Base-by-base conservation (phyloP, 1,140 invertebrate species). In the Harpegnathos saltator region DNA sequence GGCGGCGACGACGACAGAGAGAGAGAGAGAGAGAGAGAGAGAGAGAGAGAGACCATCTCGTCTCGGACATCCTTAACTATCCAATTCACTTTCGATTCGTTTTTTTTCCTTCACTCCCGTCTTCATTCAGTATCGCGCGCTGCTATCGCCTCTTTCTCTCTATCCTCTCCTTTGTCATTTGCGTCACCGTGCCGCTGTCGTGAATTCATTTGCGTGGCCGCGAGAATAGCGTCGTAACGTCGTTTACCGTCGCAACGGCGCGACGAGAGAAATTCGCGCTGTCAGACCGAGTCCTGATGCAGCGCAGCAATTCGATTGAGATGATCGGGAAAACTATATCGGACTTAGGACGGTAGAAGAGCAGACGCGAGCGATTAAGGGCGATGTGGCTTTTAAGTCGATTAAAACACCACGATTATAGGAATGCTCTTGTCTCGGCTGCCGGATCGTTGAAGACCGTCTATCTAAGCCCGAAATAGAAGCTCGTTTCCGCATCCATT, bases 1-100 rank as follows among this genome's bases (percentile, higher is more conserved):
- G 29, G 5, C 29, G 29, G 5, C 29, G 29, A 5, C 17, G 48
- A n/a, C n/a, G n/a, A n/a, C n/a, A n/a, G n/a, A n/a, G n/a, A n/a
- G n/a, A n/a, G n/a, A n/a, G n/a, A n/a, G n/a, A n/a, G n/a, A n/a
- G n/a, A n/a, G n/a, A n/a, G n/a, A n/a, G n/a, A n/a, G n/a, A n/a
- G n/a, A n/a, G n/a, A n/a, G n/a, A n/a, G n/a, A n/a, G 65, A 33
- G 62, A 44, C 59, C 56, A 85, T 83, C 69, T 84, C 63, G 82
- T 83, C n/a, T n/a, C 63, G 59, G 50, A 50, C n/a, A 58, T 71
- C 56, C 69, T 82, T 77, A 84, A 84, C 75, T 44, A 62, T 58
- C n/a, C 1, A 33, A 33, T 33, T 29, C 52, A 50, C 15, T 15
- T 17, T 48, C 54, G n/a, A 68, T 24, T 80, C 56, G n/a, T 52